Evolutionary conservation across 2,113 vertebrate genomes (phyloP).

Genomic region (Apaloderma vittatum): DNA sequence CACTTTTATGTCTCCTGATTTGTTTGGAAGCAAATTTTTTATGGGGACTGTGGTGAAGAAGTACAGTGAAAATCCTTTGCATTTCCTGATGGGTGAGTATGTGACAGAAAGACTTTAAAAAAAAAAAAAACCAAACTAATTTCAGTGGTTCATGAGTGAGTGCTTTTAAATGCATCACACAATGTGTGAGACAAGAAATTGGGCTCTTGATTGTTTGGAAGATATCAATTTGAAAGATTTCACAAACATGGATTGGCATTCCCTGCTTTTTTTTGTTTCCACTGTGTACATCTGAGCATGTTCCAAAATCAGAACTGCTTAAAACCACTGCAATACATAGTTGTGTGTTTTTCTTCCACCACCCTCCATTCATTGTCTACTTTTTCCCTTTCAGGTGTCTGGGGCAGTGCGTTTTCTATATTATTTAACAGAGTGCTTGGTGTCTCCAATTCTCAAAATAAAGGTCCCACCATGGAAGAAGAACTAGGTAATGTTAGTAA

Average conservation of each 20-base stretch:
- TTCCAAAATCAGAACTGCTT: background rate
- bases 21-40: conserved; percentile 98
- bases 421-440: conserved; percentile 96
- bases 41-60: conserved; percentile 95
- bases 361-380: background rate
- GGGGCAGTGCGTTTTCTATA: conserved; percentile 98
- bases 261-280: background rate
- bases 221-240: background rate
- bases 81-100: conserved; percentile 96
- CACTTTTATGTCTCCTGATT: conserved; percentile 94
- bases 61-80: conserved; percentile 94
- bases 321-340: background rate
- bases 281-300: background rate
- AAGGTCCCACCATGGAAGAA: conserved; percentile 94
- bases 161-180: background rate
- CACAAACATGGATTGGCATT: background rate
- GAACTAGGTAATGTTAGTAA: conserved; percentile 88
- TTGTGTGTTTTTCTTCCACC: background rate
- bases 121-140: background rate
- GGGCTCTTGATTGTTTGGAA: background rate
- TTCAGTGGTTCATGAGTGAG: background rate
- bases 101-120: background rate
- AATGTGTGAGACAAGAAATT: background rate
- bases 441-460: conserved; percentile 84
- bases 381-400: conserved; percentile 85